phyloP scores from a whole-genome alignment of 1,140 invertebrate species.

The Laupala kohalensis region DNA sequence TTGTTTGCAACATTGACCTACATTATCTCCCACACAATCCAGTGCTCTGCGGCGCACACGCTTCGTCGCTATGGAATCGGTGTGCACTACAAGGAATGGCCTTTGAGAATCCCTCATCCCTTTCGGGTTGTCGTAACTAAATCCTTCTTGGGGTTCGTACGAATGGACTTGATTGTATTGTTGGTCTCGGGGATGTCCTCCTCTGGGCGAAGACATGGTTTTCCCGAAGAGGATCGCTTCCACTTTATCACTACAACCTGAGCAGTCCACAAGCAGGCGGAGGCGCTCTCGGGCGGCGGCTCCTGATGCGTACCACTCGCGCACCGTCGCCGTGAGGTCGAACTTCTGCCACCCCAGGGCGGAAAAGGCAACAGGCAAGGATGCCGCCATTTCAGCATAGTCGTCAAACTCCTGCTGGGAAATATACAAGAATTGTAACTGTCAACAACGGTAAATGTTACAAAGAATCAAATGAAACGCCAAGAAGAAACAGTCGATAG shows the following conservation, averaged over 20 bases:
- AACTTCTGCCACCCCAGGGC: constrained; percentile 74
- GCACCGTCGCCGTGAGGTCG: constrained; percentile 64
- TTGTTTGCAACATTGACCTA: constrained; percentile 80
- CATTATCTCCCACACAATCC: constrained; percentile 60
- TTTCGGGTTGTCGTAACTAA: constrained; percentile 17
- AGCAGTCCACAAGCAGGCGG: constrained; percentile 68
- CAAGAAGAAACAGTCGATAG: too few relatives aligned
- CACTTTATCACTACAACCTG: constrained; percentile 61
- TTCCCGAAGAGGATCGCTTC: constrained; percentile 27
- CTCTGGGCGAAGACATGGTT: constrained; percentile 21
- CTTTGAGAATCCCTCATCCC: constrained; percentile 41
- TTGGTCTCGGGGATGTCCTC: not conserved
- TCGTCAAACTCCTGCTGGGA: constrained; percentile 37
- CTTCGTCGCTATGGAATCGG: constrained; percentile 39
- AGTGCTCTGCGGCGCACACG: constrained; percentile 63
- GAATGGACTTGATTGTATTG: not conserved
- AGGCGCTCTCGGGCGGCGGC: constrained; percentile 42
- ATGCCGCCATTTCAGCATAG: constrained; percentile 51
- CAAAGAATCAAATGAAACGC: too few relatives aligned
- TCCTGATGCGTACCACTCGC: constrained; percentile 47
- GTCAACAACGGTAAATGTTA: too few relatives aligned
- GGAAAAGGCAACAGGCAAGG: constrained; percentile 49
- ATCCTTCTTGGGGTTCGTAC: not conserved
- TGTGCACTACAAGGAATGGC: constrained; percentile 73
- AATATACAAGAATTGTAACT: not conserved